Evolutionary conservation across 2,797 vertebrate genomes (phyloP).

Genomic region (Alca torda): DNA sequence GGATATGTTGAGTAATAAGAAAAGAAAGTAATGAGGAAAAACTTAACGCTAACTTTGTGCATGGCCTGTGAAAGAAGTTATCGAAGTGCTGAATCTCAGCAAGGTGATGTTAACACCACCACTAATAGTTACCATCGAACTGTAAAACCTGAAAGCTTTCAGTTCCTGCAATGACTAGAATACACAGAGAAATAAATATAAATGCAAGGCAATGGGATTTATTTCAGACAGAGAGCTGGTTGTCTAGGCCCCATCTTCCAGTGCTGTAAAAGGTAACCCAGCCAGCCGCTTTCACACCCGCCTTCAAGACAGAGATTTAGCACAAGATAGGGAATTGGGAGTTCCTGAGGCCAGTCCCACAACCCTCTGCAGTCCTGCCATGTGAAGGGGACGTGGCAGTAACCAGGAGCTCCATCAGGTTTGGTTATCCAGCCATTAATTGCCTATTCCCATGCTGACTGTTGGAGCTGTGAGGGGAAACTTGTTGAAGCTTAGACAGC

Average conservation of each 20-base stretch:
- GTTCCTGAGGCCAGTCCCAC: background rate
- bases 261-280: background rate
- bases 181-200: background rate
- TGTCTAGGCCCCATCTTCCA: background rate
- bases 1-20: background rate
- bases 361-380: rapidly evolving
- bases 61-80: background rate
- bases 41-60: background rate
- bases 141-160: background rate
- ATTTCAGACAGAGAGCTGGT: background rate
- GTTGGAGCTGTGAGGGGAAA: background rate
- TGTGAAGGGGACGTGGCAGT: background rate
- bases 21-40: background rate
- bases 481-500: background rate
- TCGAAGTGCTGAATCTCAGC: background rate
- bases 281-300: background rate
- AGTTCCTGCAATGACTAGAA: background rate
- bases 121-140: background rate
- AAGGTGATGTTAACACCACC: background rate
- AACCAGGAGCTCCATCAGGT: background rate
- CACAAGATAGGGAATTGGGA: background rate
- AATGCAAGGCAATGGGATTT: background rate
- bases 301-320: background rate
- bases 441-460: background rate
- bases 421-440: background rate